These are phyloP conservation scores for Eptesicus fuscus DNA, from an alignment of 2,113 vertebrate genomes.

Conservation along the genomic window DNA sequence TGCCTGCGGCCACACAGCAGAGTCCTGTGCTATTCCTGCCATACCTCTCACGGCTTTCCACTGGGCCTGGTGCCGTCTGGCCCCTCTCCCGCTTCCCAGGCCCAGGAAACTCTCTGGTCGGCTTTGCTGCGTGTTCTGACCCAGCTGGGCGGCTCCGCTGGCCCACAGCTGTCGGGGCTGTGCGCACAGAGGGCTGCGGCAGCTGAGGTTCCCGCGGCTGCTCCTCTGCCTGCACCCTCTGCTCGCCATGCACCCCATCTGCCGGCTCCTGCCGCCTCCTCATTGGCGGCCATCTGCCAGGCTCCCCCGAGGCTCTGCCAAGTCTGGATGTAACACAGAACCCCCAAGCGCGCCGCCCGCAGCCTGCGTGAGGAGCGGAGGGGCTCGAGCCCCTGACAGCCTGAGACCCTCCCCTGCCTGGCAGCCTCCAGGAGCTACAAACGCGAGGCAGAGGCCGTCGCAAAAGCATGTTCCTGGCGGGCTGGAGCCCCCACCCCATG, in stretches of 20 bases:
- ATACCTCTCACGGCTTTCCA: not conserved
- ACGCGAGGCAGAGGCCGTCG: not conserved
- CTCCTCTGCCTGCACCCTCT: not conserved
- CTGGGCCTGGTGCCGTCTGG: not conserved
- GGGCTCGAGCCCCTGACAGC: not conserved
- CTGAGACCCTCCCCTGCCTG: not conserved
- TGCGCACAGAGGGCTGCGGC: not conserved
- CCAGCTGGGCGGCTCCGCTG: not conserved
- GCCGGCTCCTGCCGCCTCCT: conserved; percentile 5
- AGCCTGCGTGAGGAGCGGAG: not conserved
- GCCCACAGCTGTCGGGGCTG: not conserved
- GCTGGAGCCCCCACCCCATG: not conserved
- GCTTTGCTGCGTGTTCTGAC: not conserved
- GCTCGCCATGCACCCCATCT: conserved; percentile 52
- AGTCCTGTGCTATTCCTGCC: not conserved
- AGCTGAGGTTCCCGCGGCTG: not conserved
- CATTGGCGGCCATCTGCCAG: conserved; percentile 49
- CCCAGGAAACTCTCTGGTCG: not conserved
- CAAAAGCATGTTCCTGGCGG: not conserved
- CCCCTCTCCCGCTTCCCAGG: not conserved
- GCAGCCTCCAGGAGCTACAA: not conserved
- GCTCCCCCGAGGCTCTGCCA: not conserved
- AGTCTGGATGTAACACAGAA: not conserved
- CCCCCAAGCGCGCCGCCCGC: not conserved
- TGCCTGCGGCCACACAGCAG: not conserved